Evolutionary conservation across 2,113 vertebrate species (phyloP).

Genomic region (Tichodroma muraria): DNA sequence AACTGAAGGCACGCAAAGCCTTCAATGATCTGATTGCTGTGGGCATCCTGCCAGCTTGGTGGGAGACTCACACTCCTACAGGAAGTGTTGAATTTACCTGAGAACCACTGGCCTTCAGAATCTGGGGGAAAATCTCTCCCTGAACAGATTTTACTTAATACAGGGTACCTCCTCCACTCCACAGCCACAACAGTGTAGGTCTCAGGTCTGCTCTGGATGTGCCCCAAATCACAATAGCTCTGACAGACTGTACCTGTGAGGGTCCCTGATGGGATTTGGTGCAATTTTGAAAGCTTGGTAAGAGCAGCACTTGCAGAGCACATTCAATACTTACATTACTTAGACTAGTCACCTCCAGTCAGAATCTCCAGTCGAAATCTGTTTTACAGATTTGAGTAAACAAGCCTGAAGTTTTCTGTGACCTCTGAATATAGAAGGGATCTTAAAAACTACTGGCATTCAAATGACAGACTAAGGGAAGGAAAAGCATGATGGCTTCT

Average conservation of each 20-base stretch:
- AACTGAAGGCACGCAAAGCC: background rate
- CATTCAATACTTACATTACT: background rate
- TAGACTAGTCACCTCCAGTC: background rate
- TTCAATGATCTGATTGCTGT: too few species aligned
- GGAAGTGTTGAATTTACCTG: background rate
- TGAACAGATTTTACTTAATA: background rate
- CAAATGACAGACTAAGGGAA: background rate
- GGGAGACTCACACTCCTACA: background rate
- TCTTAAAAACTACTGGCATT: background rate
- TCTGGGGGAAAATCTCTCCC: background rate
- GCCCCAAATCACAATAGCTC: background rate
- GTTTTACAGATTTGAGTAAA: background rate
- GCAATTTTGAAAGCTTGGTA: background rate
- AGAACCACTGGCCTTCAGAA: background rate
- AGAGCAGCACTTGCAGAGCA: background rate
- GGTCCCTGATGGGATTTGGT: background rate
- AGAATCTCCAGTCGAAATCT: too few species aligned
- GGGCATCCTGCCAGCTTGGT: background rate
- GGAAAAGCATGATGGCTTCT: background rate
- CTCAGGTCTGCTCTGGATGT: background rate
- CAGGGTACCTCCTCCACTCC: background rate
- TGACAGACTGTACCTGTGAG: background rate
- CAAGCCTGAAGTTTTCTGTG: background rate
- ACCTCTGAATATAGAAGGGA: background rate
- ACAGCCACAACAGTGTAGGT: accelerated